Base-by-base conservation (phyloP, 2,888 invertebrate genomes). In the Minunthozetes semirufus region DNA sequence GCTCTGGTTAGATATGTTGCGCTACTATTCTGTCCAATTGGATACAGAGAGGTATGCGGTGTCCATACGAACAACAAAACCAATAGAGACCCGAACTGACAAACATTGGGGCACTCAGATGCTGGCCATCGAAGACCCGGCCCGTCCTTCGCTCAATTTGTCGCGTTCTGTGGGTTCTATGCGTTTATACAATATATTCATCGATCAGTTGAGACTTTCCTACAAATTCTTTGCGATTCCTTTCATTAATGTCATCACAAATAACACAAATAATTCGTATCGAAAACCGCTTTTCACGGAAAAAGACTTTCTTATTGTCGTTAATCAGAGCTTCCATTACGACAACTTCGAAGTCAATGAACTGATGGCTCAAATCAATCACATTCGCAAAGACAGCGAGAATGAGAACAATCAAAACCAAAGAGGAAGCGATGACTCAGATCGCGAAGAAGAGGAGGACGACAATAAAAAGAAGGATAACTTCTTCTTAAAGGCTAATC, bases 221-320 rank as follows among this genome's bases (percentile, higher is more conserved):
- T 85, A 83, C 78, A 79, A 81, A 29, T 86, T 86, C 80, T 86
- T 85, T 81, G 84, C 80, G 6, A 81, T 83, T 59, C 84, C 84
- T 2, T 83, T 82, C 50, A 56, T 29, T 59, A 38, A 46, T 25
- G 27, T 48, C 1, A 46, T 70, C 5, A 13, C 70, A 25, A 48
- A 46, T 22, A 48, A 33, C 42, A 59, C 25, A 8, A 17, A 22
- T n/a, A 48, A 22, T 17, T 42, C 38, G 3, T 5, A 25, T 13
- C 15, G 19, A 2, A 48, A 17, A 25, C 70, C 70, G 15, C 70
- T 70, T 11, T 70, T 70, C 48, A 46, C 70, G 4, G 70, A 70
- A 70, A 46, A 17, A 5, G 70, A 70, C 48, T 70, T 70, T 15
- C 1, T 13, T 19, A 15, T 70, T 15, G 22, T 70, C 2, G 70